phyloP scores from a whole-genome alignment of 2,888 invertebrate species.

The Anoplius nigerrimus region DNA sequence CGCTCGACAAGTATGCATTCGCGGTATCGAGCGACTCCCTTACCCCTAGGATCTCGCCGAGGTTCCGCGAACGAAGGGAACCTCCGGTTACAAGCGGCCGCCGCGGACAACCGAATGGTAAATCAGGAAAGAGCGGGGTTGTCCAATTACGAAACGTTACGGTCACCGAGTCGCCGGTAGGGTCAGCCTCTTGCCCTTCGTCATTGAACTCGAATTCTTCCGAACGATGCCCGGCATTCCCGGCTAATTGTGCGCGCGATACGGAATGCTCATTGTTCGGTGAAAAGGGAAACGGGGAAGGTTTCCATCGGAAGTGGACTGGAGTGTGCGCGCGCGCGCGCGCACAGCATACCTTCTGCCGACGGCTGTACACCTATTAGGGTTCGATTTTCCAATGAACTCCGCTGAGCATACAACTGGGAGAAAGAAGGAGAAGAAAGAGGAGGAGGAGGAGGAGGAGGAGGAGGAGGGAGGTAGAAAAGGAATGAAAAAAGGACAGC shows the following conservation, averaged over 20 bases:
- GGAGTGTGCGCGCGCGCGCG: constrained; percentile 34
- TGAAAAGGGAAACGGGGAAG: constrained; percentile 44
- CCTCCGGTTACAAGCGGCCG: constrained; percentile 29
- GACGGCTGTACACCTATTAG: constrained; percentile 29
- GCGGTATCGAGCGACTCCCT: too few relatives aligned
- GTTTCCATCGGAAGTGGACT: constrained; percentile 38
- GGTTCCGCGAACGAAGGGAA: neutral
- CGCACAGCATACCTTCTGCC: constrained; percentile 48
- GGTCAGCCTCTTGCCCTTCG: neutral
- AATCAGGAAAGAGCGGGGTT: constrained; percentile 4
- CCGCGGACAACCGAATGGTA: neutral
- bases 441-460: too few relatives aligned
- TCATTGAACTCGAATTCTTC: constrained; percentile 30
- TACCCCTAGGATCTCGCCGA: neutral
- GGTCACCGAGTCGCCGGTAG: constrained; percentile 4
- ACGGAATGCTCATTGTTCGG: constrained; percentile 58
- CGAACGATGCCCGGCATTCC: constrained; percentile 50
- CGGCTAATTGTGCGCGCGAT: constrained; percentile 54
- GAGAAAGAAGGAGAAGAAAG: too few relatives aligned
- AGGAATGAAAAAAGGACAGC: neutral
- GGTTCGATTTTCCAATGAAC: constrained; percentile 24
- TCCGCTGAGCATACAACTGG: neutral
- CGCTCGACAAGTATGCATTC: too few relatives aligned
- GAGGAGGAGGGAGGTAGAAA: too few relatives aligned
- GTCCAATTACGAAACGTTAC: constrained; percentile 13